These are phyloP conservation scores for Dendrocopos noguchii DNA, from an alignment of 2,113 vertebrate species.

Conservation along the genomic window DNA sequence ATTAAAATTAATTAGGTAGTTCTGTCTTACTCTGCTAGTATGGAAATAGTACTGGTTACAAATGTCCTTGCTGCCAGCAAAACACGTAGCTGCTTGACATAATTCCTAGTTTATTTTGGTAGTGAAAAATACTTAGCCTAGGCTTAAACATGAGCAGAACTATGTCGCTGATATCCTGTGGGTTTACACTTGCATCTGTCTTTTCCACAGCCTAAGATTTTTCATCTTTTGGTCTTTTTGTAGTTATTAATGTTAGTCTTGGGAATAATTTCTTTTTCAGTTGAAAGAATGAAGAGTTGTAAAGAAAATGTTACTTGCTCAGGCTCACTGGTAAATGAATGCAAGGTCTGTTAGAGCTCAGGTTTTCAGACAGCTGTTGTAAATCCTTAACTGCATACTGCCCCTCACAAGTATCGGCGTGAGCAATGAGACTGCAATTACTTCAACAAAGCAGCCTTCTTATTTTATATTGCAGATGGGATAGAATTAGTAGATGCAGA, in stretches of 20 bases:
- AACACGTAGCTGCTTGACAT: not conserved
- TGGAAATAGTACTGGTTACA: not conserved
- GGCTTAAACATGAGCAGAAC: not conserved
- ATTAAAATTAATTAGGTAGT: not conserved
- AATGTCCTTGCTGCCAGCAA: not conserved
- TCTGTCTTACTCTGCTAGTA: not conserved
- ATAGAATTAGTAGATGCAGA: not conserved
- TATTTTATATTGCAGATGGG: not conserved
- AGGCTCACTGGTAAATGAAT: not conserved
- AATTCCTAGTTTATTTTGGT: conserved; percentile 29
- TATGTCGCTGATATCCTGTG: not conserved
- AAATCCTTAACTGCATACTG: not conserved
- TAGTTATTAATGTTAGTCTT: not conserved
- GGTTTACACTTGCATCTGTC: not conserved
- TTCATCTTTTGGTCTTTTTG: not conserved
- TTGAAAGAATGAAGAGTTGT: not conserved
- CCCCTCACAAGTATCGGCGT: not conserved
- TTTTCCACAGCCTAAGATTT: not conserved
- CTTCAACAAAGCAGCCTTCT: not conserved
- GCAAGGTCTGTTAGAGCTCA: not conserved
- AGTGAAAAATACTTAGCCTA: not conserved
- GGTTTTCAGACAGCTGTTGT: not conserved
- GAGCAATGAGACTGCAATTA: not conserved
- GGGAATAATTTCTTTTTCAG: not conserved
- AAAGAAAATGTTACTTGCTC: not conserved